Percentiles rank a stretch among this genome's conserved stretches.
Evolutionary conservation across 2,113 vertebrate species (phyloP).

Genomic region (Gasterosteus aculeatus): DNA sequence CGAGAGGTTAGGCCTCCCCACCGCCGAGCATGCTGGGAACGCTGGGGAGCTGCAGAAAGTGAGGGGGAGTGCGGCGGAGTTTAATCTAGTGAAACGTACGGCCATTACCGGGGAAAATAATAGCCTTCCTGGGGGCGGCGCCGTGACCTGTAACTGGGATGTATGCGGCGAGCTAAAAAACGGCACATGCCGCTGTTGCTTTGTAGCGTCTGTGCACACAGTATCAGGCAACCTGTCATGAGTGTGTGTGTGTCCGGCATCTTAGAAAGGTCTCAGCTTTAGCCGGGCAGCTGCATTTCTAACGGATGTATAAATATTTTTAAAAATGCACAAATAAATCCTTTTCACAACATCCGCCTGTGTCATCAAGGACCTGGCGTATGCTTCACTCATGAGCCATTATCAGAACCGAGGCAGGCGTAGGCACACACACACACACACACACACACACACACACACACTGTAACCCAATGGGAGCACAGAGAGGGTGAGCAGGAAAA

Average conservation of each 20-base stretch:
- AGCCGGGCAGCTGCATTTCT: constrained; percentile 62
- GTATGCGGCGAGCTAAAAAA: constrained; percentile 31
- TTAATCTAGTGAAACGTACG: constrained; percentile 57
- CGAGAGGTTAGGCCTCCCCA: constrained; percentile 59
- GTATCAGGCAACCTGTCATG: constrained; percentile 7
- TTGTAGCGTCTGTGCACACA: not conserved
- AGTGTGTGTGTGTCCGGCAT: constrained; percentile 32
- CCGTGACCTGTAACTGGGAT: constrained; percentile 50
- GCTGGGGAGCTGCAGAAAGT: constrained; percentile 26
- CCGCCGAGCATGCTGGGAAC: constrained; percentile 41
- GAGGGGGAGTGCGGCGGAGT: constrained; percentile 45
- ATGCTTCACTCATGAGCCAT: constrained; percentile 65
- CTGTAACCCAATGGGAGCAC: constrained; percentile 23
- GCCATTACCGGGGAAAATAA: constrained; percentile 53
- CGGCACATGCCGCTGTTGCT: not conserved
- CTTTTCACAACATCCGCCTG: constrained; percentile 70
- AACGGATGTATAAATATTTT: constrained; percentile 59
- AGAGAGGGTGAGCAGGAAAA: constrained; percentile 19
- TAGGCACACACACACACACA: constrained; percentile 9
- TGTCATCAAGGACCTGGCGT: constrained; percentile 59
- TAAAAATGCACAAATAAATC: constrained; percentile 63
- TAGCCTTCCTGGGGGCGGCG: constrained; percentile 33
- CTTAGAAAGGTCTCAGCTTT: constrained; percentile 39
- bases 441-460: constrained; percentile 11
- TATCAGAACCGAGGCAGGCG: constrained; percentile 37